These are phyloP conservation scores for Sinella curviseta DNA, from an alignment of 1,140 invertebrate genomes.

Conservation along the genomic window DNA sequence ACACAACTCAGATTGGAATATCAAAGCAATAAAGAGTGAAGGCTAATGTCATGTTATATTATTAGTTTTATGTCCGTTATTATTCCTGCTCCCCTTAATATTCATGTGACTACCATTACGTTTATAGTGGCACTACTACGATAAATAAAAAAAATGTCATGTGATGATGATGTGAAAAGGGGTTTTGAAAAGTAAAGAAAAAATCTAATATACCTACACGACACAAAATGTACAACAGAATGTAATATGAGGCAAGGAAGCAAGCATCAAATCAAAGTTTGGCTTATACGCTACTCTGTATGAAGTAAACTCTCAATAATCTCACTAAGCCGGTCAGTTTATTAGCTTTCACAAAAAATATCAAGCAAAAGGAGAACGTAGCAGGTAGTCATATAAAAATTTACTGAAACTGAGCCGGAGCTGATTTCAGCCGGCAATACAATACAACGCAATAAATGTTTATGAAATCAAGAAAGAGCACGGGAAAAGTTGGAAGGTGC, in stretches of 20 bases:
- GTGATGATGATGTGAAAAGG: conserved; percentile 1
- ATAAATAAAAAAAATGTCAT: background rate
- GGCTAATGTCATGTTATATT: background rate
- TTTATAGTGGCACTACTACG: background rate
- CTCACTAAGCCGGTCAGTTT: too few relatives aligned
- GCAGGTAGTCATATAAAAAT: too few relatives aligned
- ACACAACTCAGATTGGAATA: background rate
- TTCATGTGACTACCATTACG: background rate
- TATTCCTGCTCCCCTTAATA: background rate
- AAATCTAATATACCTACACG: background rate
- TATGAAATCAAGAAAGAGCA: too few relatives aligned
- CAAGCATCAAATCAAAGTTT: too few relatives aligned
- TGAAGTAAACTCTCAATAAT: too few relatives aligned
- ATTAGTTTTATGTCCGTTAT: background rate
- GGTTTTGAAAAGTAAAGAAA: background rate
- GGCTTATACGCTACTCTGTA: too few relatives aligned
- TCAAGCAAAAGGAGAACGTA: too few relatives aligned
- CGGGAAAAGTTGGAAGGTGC: too few relatives aligned
- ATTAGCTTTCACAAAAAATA: too few relatives aligned
- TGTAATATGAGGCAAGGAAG: background rate
- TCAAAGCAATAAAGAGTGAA: conserved; percentile 13
- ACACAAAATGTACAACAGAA: background rate
- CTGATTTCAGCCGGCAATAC: too few relatives aligned
- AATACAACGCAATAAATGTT: too few relatives aligned
- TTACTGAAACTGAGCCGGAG: too few relatives aligned